Evolutionary conservation across 2,888 invertebrate species (phyloP).

Genomic region (Macaria notata): DNA sequence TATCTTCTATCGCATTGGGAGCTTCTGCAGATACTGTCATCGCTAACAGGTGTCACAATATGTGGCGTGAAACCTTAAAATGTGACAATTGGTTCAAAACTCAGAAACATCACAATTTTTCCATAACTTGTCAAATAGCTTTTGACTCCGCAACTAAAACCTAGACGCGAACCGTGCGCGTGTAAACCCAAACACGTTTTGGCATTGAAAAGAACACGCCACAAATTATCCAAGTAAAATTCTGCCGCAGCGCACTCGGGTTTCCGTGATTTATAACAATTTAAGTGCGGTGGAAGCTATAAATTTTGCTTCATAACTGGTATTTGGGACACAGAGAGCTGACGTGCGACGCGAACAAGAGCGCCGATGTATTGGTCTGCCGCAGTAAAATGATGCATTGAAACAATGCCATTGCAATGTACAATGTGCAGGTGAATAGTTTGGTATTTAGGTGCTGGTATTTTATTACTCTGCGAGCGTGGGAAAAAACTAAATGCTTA

Average conservation of each 20-base stretch:
- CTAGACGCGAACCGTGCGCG: conserved; percentile 16
- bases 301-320: conserved; percentile 47
- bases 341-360: conserved; percentile 25
- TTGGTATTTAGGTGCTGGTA: no score
- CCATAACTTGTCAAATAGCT: not conserved
- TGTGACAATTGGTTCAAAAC: no score
- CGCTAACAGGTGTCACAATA: no score
- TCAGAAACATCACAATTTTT: no score
- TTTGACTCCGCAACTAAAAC: conserved; percentile 22
- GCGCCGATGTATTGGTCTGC: conserved; percentile 27
- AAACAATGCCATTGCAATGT: conserved; percentile 3
- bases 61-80: no score
- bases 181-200: conserved; percentile 28
- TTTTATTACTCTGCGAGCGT: no score
- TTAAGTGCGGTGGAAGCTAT: conserved; percentile 37
- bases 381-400: conserved; percentile 33
- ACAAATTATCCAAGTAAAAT: conserved; percentile 38
- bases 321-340: conserved; percentile 44
- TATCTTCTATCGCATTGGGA: no score
- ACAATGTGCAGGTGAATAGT: no score
- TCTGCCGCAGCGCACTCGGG: conserved; percentile 25
- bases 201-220: conserved; percentile 33
- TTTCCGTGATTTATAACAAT: conserved; percentile 43
- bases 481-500: no score
- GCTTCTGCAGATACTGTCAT: no score